phyloP scores from a whole-genome alignment of 30 jellyfish, hydroid and myxozoan species.

The Catostylus mosaicus region DNA sequence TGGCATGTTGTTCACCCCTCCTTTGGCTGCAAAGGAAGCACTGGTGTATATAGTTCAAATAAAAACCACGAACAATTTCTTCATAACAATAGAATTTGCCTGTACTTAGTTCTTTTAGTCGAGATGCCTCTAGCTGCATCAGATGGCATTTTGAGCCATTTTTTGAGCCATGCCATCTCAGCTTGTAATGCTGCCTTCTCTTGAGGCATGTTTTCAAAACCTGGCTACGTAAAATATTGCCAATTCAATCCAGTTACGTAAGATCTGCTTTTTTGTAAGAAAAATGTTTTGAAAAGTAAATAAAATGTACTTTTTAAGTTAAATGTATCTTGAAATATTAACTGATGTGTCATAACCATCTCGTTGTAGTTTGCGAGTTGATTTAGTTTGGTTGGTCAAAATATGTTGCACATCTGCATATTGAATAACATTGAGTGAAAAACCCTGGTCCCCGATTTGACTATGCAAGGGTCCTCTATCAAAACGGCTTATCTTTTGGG shows the following conservation, averaged over 20 bases:
- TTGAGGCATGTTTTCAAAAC: neutral
- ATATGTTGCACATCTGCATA: too few relatives aligned
- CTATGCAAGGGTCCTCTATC: too few relatives aligned
- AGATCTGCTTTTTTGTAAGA: neutral
- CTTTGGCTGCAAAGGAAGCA: neutral
- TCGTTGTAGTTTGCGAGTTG: slow-evolving; percentile 30
- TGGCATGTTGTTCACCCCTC: neutral
- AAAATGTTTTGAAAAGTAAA: neutral
- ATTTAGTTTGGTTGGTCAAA: neutral
- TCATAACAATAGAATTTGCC: neutral
- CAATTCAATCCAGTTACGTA: neutral
- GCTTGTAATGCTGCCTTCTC: neutral
- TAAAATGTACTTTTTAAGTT: neutral
- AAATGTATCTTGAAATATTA: neutral
- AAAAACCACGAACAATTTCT: neutral
- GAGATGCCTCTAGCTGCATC: neutral
- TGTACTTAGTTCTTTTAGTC: neutral
- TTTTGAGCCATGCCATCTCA: neutral
- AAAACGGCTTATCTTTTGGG: too few relatives aligned
- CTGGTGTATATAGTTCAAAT: neutral
- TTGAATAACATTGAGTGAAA: too few relatives aligned
- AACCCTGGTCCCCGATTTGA: too few relatives aligned
- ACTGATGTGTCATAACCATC: neutral
- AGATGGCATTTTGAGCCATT: neutral
- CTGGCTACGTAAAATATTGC: too few relatives aligned